These are phyloP conservation scores for Drosophila orena DNA, from an alignment of 1,140 invertebrate species.

Conservation along the genomic window DNA sequence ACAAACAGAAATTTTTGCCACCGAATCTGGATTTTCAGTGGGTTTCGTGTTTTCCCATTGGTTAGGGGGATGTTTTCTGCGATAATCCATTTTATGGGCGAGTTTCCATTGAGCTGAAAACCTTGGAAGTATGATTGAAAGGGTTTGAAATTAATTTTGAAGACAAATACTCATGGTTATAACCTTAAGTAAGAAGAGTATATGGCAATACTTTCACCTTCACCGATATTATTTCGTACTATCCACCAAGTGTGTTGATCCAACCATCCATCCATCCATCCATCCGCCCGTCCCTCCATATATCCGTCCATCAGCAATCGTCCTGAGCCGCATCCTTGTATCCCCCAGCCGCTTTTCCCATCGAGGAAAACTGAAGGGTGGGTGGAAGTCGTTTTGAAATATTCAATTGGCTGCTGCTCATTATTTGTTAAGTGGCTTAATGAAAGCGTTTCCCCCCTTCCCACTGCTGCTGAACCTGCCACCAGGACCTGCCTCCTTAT, in stretches of 20 bases:
- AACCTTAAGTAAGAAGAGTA: too few species aligned
- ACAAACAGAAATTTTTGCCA: constrained; percentile 49
- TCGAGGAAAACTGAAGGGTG: neutral
- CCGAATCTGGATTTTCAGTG: neutral
- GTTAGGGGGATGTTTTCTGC: constrained; percentile 1
- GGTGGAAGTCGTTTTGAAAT: constrained; percentile 59
- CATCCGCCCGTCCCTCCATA: neutral
- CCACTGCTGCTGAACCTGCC: neutral
- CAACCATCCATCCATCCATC: neutral
- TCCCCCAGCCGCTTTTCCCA: neutral
- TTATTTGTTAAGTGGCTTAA: constrained; percentile 83
- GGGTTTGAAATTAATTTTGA: neutral
- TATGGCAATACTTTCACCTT: too few species aligned
- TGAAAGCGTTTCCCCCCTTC: constrained; percentile 49
- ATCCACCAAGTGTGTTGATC: neutral
- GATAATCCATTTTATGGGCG: neutral
- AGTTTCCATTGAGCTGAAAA: neutral
- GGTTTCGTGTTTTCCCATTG: neutral
- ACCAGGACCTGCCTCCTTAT: neutral
- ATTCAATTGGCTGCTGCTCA: constrained; percentile 75
- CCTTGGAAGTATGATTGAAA: neutral
- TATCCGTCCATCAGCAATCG: constrained; percentile 18
- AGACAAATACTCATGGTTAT: neutral
- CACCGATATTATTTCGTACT: too few species aligned
- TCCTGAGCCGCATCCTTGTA: constrained; percentile 10